Conservation (phyloP, 2,888 invertebrate genomes). For the Steromphala cineraria region DNA sequence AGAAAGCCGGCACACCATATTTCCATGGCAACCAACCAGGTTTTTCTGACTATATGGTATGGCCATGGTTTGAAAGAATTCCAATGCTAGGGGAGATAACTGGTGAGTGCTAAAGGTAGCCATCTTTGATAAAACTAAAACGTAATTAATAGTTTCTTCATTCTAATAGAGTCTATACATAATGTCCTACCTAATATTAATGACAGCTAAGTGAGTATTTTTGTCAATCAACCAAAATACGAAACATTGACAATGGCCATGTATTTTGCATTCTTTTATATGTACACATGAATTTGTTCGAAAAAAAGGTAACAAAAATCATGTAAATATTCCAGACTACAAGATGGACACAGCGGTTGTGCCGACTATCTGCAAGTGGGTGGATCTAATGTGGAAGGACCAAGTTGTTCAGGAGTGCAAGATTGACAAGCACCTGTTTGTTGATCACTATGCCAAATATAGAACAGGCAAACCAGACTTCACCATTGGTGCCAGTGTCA, state of each 20-base stretch:
- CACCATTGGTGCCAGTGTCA: constrained; percentile 34
- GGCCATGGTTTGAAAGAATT: constrained; percentile 65
- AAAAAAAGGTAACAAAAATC: too few relatives aligned
- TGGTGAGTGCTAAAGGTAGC: constrained; percentile 18
- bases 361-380: constrained; percentile 34
- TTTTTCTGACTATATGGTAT: constrained; percentile 62
- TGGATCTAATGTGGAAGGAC: constrained; percentile 41
- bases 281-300: too few relatives aligned
- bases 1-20: constrained; percentile 33
- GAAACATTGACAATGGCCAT: too few relatives aligned
- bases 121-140: too few relatives aligned
- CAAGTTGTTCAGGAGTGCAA: constrained; percentile 32
- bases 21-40: constrained; percentile 44
- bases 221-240: too few relatives aligned
- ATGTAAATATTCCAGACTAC: constrained; percentile 31
- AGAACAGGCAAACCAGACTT: constrained; percentile 43
- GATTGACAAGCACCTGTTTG: constrained; percentile 30
- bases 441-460: constrained; percentile 36
- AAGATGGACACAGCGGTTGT: constrained; percentile 23
- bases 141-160: too few relatives aligned
- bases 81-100: constrained; percentile 36
- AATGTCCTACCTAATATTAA: too few relatives aligned
- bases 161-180: too few relatives aligned
- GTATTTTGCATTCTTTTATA: too few relatives aligned
- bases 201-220: too few relatives aligned